These are phyloP conservation scores for Acleris literana DNA, from an alignment of 2,888 invertebrate genomes.

Conservation along the genomic window DNA sequence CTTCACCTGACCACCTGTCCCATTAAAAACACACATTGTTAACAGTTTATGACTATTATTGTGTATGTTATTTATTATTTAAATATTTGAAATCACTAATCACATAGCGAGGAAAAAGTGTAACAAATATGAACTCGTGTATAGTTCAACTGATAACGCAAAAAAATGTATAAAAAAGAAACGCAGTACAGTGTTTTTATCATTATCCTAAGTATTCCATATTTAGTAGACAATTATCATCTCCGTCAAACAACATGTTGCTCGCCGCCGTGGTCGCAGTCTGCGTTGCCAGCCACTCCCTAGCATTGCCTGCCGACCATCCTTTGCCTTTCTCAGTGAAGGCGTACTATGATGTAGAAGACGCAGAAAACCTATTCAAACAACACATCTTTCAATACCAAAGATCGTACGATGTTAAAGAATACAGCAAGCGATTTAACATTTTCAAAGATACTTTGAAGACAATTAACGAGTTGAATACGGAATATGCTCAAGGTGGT, in stretches of 20 bases:
- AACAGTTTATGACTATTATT: too few species aligned
- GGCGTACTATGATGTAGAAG: slow-evolving; percentile 2
- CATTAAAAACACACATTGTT: too few species aligned
- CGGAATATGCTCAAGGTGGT: background rate
- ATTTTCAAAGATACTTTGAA: slow-evolving; percentile 9
- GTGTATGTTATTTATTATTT: too few species aligned
- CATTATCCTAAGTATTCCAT: background rate
- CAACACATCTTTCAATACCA: slow-evolving; percentile 6
- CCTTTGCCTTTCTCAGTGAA: background rate
- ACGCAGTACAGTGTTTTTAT: background rate
- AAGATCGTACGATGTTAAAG: background rate
- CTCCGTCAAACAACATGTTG: background rate
- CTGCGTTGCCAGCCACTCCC: background rate
- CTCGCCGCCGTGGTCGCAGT: background rate
- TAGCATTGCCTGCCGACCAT: background rate
- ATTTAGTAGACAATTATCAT: background rate
- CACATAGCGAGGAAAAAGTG: too few species aligned
- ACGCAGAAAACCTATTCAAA: slow-evolving; percentile 2
- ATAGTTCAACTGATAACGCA: too few species aligned
- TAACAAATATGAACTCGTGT: too few species aligned
- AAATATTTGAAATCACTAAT: too few species aligned
- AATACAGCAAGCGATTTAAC: slow-evolving; percentile 3
- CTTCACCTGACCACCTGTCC: too few species aligned
- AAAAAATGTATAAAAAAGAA: background rate
- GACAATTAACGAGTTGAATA: slow-evolving; percentile 1